Conservation (phyloP, 1,140 invertebrate species). For the Trachymyrmex cornetzi region DNA sequence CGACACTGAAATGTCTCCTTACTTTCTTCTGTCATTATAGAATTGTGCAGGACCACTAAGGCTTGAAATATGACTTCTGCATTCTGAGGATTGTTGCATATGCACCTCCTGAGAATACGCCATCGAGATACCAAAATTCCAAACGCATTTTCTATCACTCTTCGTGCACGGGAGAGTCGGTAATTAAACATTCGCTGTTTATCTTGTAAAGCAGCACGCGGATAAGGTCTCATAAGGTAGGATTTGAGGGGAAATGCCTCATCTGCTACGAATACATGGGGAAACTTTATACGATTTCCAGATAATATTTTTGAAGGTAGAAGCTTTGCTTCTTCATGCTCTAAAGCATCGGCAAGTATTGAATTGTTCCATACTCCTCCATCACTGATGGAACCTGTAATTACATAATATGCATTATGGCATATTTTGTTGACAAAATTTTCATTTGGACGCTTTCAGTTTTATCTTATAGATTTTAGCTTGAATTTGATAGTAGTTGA, state of each 20-base stretch:
- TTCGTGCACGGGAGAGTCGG: neutral
- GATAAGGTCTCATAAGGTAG: too few relatives aligned
- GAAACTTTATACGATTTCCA: neutral
- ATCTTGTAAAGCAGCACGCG: neutral
- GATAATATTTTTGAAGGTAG: neutral
- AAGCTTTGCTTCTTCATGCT: neutral
- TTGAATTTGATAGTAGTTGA: too few relatives aligned
- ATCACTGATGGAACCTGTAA: neutral
- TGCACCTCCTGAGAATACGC: neutral
- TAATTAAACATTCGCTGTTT: neutral
- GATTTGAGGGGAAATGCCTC: too few relatives aligned
- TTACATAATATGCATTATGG: neutral
- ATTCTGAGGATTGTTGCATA: neutral
- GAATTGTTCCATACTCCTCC: neutral
- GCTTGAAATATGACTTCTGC: neutral
- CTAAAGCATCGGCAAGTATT: neutral
- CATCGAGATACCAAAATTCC: neutral
- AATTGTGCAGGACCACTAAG: neutral
- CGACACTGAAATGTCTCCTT: neutral
- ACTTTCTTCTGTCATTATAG: neutral
- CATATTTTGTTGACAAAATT: neutral
- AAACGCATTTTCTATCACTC: neutral
- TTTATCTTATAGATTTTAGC: too few relatives aligned
- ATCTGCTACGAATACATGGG: conserved; percentile 10
- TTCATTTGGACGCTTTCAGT: too few relatives aligned